Evolutionary conservation across 2,797 vertebrate genomes (phyloP).

Genomic region (Protonibea diacanthus): DNA sequence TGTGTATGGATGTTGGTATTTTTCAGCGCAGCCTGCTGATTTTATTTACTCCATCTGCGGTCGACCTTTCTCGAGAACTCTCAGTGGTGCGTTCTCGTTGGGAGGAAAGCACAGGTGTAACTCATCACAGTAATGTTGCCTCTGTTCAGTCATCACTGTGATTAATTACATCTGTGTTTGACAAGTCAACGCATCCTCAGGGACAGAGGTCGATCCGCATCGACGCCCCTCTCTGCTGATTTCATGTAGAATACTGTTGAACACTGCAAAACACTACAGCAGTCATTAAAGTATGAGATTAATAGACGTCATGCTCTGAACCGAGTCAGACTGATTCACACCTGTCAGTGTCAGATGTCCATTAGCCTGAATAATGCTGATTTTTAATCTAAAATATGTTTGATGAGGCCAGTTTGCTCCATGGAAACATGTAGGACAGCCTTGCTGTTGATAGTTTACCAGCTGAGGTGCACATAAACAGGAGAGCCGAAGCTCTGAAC

Average conservation of each 20-base stretch:
- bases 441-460: too few relatives aligned
- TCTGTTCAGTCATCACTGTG: slow-evolving; percentile 6
- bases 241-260: background rate
- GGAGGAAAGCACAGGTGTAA: slow-evolving; percentile 2
- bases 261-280: background rate
- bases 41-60: background rate
- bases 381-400: too few relatives aligned
- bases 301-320: too few relatives aligned
- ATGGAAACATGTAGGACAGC: too few relatives aligned
- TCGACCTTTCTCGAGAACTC: background rate
- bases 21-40: background rate
- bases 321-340: too few relatives aligned
- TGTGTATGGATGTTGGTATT: background rate
- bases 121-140: background rate
- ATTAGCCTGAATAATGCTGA: too few relatives aligned
- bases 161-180: slow-evolving; percentile 4
- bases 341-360: too few relatives aligned
- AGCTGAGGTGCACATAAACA: too few relatives aligned
- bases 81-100: background rate
- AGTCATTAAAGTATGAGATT: too few relatives aligned
- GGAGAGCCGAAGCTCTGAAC: too few relatives aligned
- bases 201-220: background rate
- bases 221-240: background rate
- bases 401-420: too few relatives aligned
- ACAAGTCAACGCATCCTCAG: background rate